Evolutionary conservation across 2,888 invertebrate species (phyloP).

Genomic region (Apodemia duryi): DNA sequence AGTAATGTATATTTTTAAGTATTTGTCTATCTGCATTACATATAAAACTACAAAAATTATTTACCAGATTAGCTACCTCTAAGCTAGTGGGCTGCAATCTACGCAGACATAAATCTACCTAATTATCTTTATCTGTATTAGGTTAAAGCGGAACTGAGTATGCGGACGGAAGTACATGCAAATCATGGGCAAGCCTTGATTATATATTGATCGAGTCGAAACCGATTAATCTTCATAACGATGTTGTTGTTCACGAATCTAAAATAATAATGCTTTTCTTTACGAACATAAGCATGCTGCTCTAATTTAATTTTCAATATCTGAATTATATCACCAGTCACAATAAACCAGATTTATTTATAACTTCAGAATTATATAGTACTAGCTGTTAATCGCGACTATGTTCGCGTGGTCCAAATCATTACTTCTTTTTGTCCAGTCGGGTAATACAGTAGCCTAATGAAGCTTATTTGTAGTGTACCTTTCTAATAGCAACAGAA

Average conservation of each 20-base stretch:
- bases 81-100: background rate
- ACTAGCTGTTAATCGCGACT: no score
- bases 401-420: no score
- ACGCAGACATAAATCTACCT: constrained; percentile 3
- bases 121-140: constrained; percentile 26
- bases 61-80: constrained; percentile 16
- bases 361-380: no score
- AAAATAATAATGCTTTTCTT: constrained; percentile 7
- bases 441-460: no score
- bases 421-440: no score
- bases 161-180: constrained; percentile 43
- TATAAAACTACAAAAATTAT: constrained; percentile 26
- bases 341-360: no score
- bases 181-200: constrained; percentile 34
- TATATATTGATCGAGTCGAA: constrained; percentile 26
- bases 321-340: no score
- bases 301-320: no score
- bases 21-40: constrained; percentile 15
- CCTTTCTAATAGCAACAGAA: no score
- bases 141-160: constrained; percentile 44
- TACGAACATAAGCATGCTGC: background rate
- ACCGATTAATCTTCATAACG: constrained; percentile 22
- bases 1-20: no score
- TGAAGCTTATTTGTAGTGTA: no score
- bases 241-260: constrained; percentile 9